Evolutionary conservation across 2,113 vertebrate genomes (phyloP).

Genomic region (Sebastes fasciatus): DNA sequence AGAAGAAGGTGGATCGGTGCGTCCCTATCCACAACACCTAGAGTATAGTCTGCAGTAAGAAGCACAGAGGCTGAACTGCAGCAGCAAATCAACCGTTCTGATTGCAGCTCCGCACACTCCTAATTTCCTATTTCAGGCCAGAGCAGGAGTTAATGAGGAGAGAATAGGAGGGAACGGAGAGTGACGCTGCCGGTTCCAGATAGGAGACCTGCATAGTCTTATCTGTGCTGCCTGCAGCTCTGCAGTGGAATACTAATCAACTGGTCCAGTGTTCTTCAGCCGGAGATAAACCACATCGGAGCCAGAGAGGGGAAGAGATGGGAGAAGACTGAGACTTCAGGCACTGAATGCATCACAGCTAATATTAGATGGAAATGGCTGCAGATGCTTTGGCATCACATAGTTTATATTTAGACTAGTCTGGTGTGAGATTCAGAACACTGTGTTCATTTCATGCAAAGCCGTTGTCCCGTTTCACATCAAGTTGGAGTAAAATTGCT

Average conservation of each 20-base stretch:
- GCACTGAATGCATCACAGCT: slow-evolving; percentile 24
- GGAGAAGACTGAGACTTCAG: slow-evolving; percentile 26
- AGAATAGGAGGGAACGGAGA: slow-evolving; percentile 3
- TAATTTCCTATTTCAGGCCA: slow-evolving; percentile 37
- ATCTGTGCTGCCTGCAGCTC: slow-evolving; percentile 55
- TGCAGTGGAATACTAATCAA: slow-evolving; percentile 46
- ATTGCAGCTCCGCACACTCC: slow-evolving; percentile 25
- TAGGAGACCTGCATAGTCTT: slow-evolving; percentile 33
- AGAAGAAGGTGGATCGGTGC: no score
- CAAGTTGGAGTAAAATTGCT: neutral
- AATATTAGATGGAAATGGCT: slow-evolving; percentile 40
- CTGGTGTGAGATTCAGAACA: slow-evolving; percentile 33
- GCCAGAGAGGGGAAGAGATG: neutral
- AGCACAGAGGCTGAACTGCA: slow-evolving; percentile 21
- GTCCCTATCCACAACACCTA: neutral
- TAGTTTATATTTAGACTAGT: slow-evolving; percentile 39
- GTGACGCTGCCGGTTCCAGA: slow-evolving; percentile 32
- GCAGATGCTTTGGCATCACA: slow-evolving; percentile 35
- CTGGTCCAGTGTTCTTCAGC: slow-evolving; percentile 28
- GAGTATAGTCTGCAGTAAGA: slow-evolving; percentile 3
- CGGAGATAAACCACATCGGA: slow-evolving; percentile 40
- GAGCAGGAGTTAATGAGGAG: slow-evolving; percentile 32
- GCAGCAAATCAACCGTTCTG: slow-evolving; percentile 39
- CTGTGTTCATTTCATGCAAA: neutral
- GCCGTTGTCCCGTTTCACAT: slow-evolving; percentile 13